Conservation (phyloP, 2,113 vertebrate genomes). For the Paradoxurus hermaphroditus region DNA sequence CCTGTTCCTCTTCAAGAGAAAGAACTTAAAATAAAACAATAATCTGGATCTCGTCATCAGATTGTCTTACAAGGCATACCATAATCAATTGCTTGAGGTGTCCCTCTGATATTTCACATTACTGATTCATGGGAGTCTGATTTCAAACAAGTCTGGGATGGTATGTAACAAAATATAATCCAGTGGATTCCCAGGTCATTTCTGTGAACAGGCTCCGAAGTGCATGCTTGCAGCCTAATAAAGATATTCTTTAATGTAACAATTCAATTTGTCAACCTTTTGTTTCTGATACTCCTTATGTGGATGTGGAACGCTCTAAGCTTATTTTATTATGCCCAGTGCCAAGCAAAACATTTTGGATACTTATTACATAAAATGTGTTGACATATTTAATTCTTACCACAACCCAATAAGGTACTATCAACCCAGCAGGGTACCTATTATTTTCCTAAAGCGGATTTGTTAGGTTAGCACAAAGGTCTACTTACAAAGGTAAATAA, state of each 20-base stretch:
- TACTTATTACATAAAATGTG: slow-evolving; percentile 31
- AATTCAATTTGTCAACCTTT: slow-evolving; percentile 1
- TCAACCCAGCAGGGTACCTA: slow-evolving; percentile 36
- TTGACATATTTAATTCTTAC: slow-evolving; percentile 44
- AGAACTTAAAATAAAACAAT: neutral
- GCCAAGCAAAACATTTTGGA: slow-evolving; percentile 24
- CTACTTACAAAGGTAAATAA: slow-evolving; percentile 38
- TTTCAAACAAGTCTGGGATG: neutral
- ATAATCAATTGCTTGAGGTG: neutral
- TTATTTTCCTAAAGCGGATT: slow-evolving; percentile 33
- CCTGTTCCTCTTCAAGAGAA: neutral
- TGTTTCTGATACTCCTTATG: neutral
- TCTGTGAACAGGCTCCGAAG: neutral
- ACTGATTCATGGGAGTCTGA: neutral
- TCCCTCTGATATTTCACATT: slow-evolving; percentile 6
- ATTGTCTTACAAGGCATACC: neutral
- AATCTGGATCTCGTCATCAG: neutral
- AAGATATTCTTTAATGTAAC: slow-evolving; percentile 19
- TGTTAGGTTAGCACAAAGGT: slow-evolving; percentile 39
- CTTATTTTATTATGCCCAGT: slow-evolving; percentile 33
- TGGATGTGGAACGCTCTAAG: neutral
- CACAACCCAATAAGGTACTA: slow-evolving; percentile 8
- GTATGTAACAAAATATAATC: neutral
- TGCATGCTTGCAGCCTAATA: neutral
- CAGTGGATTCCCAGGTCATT: neutral